Base-by-base conservation (phyloP, 2,888 invertebrate species). In the Acanthosepion lycidas region DNA sequence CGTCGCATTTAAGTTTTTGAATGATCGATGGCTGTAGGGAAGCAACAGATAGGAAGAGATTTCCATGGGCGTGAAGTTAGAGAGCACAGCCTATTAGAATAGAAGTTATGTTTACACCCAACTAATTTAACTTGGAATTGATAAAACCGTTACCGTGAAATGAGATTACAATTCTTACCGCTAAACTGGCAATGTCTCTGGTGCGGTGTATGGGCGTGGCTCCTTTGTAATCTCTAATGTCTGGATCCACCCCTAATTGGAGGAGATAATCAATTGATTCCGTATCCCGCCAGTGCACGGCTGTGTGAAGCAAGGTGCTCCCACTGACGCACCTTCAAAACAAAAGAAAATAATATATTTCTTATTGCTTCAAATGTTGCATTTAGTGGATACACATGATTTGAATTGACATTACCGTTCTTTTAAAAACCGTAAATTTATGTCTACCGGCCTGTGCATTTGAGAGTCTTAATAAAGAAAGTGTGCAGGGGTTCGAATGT, bases 251-350 rank as follows among this genome's bases (percentile, higher is more conserved):
- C 26, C 97, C 95, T 55, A 96, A 95, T 28, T 96, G 96, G 18
- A 97, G 96, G 20, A 97, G 96, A 42, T 96, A 96, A 94, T 96
- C 95, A 3, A 97, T 96, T 28, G 96, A 95, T 6, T 96, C 95
- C 49, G 96, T 95, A 93, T 96, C 95, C 91, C 97, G 97, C 95
- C 97, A 97, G 95, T 97, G 97, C n/a, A 96, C 96, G 15, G 97
- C 97, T 28, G 97, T 97, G 95, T 97, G 97, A 59, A 97, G 96
- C 94, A 97, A 95, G 0, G 97, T 97, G 95, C 97, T 97, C n/a
- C 97, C 97, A 95, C 97, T 97, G 94, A 97, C 96, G 95, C 96
- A 97, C 92, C 97, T 97, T 94, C 33, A 95, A 42, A 95, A 94
- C 20, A 92, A 55, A 95, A 91, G 15, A n/a, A 20, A n/a, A n/a